Evolutionary conservation across 2,797 vertebrate species (phyloP).

Genomic region (Premnoplex brunnescens): DNA sequence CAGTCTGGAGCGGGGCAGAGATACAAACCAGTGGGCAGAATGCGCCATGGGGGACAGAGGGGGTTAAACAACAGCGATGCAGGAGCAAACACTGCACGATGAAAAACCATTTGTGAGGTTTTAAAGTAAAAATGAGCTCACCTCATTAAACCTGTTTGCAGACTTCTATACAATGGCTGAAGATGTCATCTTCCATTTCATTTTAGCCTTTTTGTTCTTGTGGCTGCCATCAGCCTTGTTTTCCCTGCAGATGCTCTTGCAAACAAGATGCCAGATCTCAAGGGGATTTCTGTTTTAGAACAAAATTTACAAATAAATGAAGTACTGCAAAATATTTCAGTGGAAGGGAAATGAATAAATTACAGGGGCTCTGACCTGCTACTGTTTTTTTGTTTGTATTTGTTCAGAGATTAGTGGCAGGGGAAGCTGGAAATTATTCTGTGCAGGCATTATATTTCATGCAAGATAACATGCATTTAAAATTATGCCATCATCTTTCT

Average conservation of each 20-base stretch:
- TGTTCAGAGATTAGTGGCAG: neutral
- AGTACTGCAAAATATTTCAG: constrained; percentile 27
- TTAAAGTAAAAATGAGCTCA: neutral
- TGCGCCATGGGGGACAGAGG: fast-evolving
- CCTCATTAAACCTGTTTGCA: neutral
- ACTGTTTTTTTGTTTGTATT: constrained; percentile 39
- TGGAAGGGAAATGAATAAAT: constrained; percentile 37
- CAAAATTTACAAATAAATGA: constrained; percentile 54
- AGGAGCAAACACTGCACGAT: neutral
- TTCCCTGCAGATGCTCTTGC: neutral
- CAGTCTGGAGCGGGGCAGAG: neutral
- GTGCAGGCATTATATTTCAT: neutral
- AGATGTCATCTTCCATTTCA: constrained; percentile 23
- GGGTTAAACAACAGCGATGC: neutral
- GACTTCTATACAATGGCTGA: neutral
- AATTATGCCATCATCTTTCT: constrained; percentile 28
- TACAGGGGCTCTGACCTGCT: neutral
- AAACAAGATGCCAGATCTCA: constrained; percentile 49
- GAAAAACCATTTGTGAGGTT: neutral
- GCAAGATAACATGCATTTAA: neutral
- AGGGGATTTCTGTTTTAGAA: constrained; percentile 21
- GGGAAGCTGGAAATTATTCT: neutral
- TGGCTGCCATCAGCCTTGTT: neutral
- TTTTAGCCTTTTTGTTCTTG: constrained; percentile 6
- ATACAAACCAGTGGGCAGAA: neutral